Percentiles rank a stretch among this genome's conserved stretches.
phyloP scores from a whole-genome alignment of 23 tunicate species.

The Trididemnum clinides region DNA sequence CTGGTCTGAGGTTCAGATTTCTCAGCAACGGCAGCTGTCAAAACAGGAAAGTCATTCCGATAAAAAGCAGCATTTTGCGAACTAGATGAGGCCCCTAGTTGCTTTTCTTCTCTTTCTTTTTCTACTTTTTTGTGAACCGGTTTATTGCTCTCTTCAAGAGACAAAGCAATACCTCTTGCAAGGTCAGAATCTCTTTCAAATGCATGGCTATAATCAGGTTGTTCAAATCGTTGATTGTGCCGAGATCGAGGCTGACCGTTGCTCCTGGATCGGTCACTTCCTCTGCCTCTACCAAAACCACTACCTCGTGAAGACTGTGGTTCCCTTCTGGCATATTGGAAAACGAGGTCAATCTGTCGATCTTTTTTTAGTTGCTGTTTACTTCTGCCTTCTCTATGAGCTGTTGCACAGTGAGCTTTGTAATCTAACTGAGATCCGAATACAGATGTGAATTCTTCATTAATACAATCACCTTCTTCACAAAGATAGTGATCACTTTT shows the following conservation, averaged over 20 bases:
- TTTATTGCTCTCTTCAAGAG: slow-evolving; percentile 37
- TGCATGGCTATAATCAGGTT: slow-evolving; percentile 21
- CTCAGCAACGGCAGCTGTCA: background rate
- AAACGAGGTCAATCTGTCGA: slow-evolving; percentile 80
- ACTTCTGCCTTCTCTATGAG: slow-evolving; percentile 44
- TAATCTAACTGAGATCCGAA: slow-evolving; percentile 69
- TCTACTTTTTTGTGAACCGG: background rate
- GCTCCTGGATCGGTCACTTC: background rate
- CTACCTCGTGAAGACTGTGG: slow-evolving; percentile 27
- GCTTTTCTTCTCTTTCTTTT: background rate
- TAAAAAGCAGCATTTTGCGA: background rate
- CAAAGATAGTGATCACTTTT: slow-evolving; percentile 72
- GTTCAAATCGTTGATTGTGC: background rate
- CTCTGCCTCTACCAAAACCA: slow-evolving; percentile 17
- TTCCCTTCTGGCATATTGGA: slow-evolving; percentile 63
- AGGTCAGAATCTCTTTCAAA: slow-evolving; percentile 66
- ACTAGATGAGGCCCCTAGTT: background rate
- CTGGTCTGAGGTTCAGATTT: background rate
- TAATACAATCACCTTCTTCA: slow-evolving; percentile 66
- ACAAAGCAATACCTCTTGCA: slow-evolving; percentile 47
- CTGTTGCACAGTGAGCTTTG: slow-evolving; percentile 78
- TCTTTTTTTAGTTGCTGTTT: slow-evolving; percentile 71
- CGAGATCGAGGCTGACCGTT: background rate
- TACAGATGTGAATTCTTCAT: slow-evolving; percentile 82
- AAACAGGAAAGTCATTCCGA: slow-evolving; percentile 3